phyloP scores from a whole-genome alignment of 1,140 invertebrate genomes.

The Zaprionus lachaisei region DNA sequence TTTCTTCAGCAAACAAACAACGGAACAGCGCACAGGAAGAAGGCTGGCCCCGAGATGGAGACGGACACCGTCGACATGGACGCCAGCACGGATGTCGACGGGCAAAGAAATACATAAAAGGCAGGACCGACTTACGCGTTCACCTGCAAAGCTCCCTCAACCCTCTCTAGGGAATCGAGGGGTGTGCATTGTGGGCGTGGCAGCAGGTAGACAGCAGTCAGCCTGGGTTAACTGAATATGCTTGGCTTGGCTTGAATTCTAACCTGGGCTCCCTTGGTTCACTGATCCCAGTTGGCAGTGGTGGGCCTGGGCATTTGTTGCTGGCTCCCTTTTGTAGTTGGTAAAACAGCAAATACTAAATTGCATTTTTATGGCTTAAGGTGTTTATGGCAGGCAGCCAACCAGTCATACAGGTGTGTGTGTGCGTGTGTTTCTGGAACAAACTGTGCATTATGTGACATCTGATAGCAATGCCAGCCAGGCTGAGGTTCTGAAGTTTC shows the following conservation, averaged over 20 bases:
- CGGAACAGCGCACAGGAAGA: conserved; percentile 48
- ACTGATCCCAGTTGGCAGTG: conserved; percentile 56
- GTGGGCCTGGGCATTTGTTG: conserved; percentile 45
- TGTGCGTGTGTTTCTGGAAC: conserved; percentile 6
- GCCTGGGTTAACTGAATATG: background rate
- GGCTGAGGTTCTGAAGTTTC: conserved; percentile 14
- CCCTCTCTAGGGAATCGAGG: background rate
- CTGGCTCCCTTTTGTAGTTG: conserved; percentile 29
- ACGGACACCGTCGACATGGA: conserved; percentile 9
- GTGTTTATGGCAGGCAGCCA: conserved; percentile 37
- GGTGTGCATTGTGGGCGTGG: conserved; percentile 4
- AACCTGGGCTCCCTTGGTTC: conserved; percentile 51
- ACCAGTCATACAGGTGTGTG: background rate
- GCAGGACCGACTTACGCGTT: conserved; percentile 24
- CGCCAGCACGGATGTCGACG: background rate
- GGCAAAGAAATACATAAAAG: conserved; percentile 32
- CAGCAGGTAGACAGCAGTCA: background rate
- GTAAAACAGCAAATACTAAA: conserved; percentile 61
- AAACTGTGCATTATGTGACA: conserved; percentile 66
- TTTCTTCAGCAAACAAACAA: conserved; percentile 58
- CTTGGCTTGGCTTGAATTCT: conserved; percentile 11
- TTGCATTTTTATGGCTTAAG: conserved; percentile 71
- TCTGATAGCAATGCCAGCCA: conserved; percentile 49
- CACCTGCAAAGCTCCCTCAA: conserved; percentile 24
- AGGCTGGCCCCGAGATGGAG: conserved; percentile 9